Evolutionary conservation across 2,113 vertebrate species (phyloP).

Genomic region (Cervus canadensis): DNA sequence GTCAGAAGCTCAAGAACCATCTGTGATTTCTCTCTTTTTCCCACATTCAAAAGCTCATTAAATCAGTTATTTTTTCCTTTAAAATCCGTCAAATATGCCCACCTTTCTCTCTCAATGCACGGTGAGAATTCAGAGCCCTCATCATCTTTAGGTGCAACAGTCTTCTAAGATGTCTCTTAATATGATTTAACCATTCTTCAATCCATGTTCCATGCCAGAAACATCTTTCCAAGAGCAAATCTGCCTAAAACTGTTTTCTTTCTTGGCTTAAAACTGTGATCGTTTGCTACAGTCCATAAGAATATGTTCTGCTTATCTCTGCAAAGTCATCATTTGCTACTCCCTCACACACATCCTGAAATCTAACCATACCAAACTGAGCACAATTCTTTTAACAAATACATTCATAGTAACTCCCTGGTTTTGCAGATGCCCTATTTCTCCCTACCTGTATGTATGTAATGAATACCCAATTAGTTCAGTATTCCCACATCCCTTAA

Average conservation of each 20-base stretch:
- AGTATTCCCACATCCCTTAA: conserved; percentile 29
- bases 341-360: background rate
- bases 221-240: background rate
- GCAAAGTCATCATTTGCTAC: background rate
- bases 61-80: background rate
- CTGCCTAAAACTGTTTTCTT: background rate
- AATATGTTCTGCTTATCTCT: background rate
- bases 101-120: background rate
- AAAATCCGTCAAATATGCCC: background rate
- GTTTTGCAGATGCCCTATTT: conserved; percentile 25
- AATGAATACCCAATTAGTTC: conserved; percentile 32
- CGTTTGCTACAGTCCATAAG: background rate
- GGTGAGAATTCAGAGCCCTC: background rate
- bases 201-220: background rate
- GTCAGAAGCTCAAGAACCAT: background rate
- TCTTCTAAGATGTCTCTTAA: background rate
- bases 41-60: background rate
- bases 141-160: background rate
- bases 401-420: background rate
- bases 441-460: background rate
- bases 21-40: background rate
- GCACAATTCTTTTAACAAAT: background rate
- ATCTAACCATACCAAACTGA: background rate
- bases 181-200: background rate
- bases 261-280: background rate